Base-by-base conservation (phyloP, 1,140 invertebrate genomes). In the Pentalonia nigronervosa region DNA sequence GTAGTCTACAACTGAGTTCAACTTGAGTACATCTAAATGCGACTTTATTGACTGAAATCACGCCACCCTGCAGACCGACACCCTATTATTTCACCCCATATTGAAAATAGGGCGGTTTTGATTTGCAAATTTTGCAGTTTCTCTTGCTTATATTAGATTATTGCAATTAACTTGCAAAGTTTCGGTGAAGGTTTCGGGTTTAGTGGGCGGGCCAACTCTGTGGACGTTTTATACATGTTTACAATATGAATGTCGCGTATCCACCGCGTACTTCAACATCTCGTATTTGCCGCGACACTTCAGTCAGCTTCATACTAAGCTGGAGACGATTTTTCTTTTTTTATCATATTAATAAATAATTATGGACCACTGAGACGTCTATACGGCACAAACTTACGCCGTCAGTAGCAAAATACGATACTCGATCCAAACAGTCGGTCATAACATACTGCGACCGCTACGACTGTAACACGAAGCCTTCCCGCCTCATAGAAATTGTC, bases 101-200 rank as follows among this genome's bases (percentile, higher is more conserved):
- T 76, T 76, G 60, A 76, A 76, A 76, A n/a, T n/a, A n/a, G 60
- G 60, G 60, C n/a, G 60, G 60, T 76, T 76, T 76, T 76, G 60
- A 76, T 76, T 76, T 76, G 60, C 60, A 76, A 76, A 76, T n/a
- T 76, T 76, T 34, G 30, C 60, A 67, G 30, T 30, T 11, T n/a
- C 60, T 30, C 11, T 67, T 7, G 60, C 60, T 14, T n/a, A 21
- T 23, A 53, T 23, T 21, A 67, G 7, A 17, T 76, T 76, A 30
- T 76, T 14, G n/a, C 60, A 76, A 76, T 76, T 76, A 76, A 76
- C 60, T 76, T 17, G 11, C 60, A 76, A 76, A 76, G 60, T n/a
- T 76, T 76, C 60, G 17, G 4, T 21, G 7, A 53, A 21, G 21
- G 50, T 53, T 53, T 53, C 14, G 17, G n/a, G 14, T n/a, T 76